Base-by-base conservation (phyloP, 2,113 vertebrate species). In the Bagarius yarrelli region DNA sequence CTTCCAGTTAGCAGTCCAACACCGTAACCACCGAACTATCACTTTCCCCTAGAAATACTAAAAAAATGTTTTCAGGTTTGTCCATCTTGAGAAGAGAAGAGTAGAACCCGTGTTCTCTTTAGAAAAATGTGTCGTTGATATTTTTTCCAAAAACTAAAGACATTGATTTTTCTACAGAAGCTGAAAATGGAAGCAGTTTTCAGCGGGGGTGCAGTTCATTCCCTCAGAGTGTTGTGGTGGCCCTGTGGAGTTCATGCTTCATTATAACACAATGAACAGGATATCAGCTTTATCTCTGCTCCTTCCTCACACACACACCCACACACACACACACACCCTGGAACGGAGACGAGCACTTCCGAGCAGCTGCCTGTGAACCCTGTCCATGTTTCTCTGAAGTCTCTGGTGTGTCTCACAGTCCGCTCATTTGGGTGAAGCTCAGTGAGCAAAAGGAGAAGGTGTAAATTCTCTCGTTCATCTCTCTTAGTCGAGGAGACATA, bases 391-490 rank as follows among this genome's bases (percentile, higher is more conserved):
- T 78, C 80, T 84, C 80, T 84, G 52, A 89, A 87, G 60, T 30
- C 14, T 30, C 69, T 61, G 79, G 83, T 81, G 89, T 90, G 90
- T 87, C 88, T 88, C 87, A 89, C 86, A 84, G 82, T 91, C 84
- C 86, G 89, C 87, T 81, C n/a, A 32, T 78, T 70, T 85, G 52
- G 61, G 63, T 70, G 56, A 52, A 90, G 84, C 86, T 16, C 84
- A 88, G 36, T 83, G 56, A 67, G 36, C 27, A 76, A 34, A 47
- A 60, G 59, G 64, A 71, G 82, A 81, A 82, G 83, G 66, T 83
- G 82, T 74, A 78, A 36, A 21, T 16, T 75, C 85, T 79, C 81
- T 80, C 85, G 60, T 80, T 74, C 57, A 70, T 72, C 44, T 23
- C 57, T 76, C 11, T 52, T 74, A 84, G 85, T 87, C 87, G n/a